Conservation (phyloP, 2,888 invertebrate species). For the Rhyacophila evoluta region DNA sequence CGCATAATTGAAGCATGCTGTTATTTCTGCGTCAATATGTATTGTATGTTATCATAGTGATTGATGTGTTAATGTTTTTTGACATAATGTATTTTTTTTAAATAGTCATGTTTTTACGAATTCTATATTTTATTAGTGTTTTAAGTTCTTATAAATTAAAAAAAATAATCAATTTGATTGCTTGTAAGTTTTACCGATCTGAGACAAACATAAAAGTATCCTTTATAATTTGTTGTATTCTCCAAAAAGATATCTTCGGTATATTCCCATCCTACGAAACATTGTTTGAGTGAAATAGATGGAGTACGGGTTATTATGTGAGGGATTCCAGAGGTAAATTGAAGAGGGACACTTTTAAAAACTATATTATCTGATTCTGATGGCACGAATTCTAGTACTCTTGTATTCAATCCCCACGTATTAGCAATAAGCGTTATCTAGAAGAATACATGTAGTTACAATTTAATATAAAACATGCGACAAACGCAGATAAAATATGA, state of each 20-base stretch:
- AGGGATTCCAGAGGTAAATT: conserved; percentile 2
- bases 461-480: no score
- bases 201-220: conserved; percentile 34
- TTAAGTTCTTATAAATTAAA: no score
- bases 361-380: conserved; percentile 31
- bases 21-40: no score
- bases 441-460: no score
- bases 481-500: no score
- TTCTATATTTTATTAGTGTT: no score
- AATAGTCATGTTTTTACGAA: no score
- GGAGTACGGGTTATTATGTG: conserved; percentile 26
- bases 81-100: no score
- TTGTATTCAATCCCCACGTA: neutral
- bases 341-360: conserved; percentile 30
- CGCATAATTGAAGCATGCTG: no score
- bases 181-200: neutral
- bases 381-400: conserved; percentile 26
- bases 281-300: neutral
- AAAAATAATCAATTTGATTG: no score
- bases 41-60: no score
- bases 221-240: conserved; percentile 27
- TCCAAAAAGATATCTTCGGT: neutral
- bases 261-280: conserved; percentile 23
- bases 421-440: conserved; percentile 34
- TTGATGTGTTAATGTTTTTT: no score